phyloP scores from a whole-genome alignment of 2,113 vertebrate genomes.

The Deroptyus accipitrinus region DNA sequence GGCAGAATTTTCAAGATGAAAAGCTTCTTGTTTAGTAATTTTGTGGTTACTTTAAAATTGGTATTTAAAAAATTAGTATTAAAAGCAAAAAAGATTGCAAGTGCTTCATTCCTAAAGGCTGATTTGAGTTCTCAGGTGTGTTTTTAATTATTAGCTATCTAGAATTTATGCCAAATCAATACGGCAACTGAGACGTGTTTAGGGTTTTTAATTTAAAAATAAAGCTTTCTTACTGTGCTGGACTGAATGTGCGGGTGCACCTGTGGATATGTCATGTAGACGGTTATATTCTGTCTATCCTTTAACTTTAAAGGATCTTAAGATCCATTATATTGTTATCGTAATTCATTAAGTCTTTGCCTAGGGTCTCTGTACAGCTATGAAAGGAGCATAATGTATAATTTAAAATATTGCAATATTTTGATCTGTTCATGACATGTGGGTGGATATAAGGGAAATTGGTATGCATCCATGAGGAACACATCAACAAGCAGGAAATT shows the following conservation, averaged over 20 bases:
- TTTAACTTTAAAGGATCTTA: neutral
- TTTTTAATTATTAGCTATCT: neutral
- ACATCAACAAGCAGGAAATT: neutral
- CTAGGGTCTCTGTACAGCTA: neutral
- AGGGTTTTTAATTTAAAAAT: neutral
- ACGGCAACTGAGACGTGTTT: fast-evolving
- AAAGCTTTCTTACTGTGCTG: neutral
- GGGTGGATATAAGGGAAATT: neutral
- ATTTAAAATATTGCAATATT: neutral
- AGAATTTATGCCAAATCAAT: neutral
- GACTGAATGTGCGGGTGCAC: neutral
- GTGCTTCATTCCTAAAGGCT: neutral
- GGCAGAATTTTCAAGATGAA: neutral
- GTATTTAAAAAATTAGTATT: neutral
- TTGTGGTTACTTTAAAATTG: neutral
- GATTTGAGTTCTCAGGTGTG: neutral
- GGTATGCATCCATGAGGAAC: neutral
- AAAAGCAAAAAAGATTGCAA: neutral
- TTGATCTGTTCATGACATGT: neutral
- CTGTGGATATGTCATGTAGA: neutral
- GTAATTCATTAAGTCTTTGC: neutral
- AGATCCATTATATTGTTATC: neutral
- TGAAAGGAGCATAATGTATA: neutral
- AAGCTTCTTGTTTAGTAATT: neutral
- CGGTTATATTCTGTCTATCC: neutral